Conservation (phyloP, 2,113 vertebrate species). For the Abramis brama region DNA sequence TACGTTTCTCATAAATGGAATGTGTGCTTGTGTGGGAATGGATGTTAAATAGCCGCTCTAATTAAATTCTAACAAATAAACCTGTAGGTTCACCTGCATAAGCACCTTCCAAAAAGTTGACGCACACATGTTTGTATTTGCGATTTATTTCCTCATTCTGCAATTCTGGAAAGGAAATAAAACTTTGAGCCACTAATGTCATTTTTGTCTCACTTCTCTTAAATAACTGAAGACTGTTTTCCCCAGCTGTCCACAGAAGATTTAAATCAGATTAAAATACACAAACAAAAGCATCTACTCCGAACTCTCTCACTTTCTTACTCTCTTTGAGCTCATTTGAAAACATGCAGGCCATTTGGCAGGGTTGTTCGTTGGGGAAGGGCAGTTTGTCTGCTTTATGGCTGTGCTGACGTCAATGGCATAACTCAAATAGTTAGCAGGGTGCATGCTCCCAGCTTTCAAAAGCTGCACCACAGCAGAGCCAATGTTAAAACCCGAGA, state of each 20-base stretch:
- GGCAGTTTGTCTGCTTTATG: slow-evolving; percentile 96
- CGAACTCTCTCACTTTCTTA: slow-evolving; percentile 30
- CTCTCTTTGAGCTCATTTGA: slow-evolving; percentile 53
- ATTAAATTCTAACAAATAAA: not conserved
- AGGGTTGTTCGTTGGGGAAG: slow-evolving; percentile 88
- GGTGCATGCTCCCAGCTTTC: slow-evolving; percentile 91
- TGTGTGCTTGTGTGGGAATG: not conserved
- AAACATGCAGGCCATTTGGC: slow-evolving; percentile 87
- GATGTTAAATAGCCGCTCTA: not conserved
- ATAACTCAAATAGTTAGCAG: slow-evolving; percentile 99
- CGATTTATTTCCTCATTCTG: slow-evolving; percentile 41
- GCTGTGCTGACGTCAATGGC: slow-evolving; percentile 99
- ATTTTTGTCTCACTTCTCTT: slow-evolving; percentile 40
- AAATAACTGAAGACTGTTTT: slow-evolving; percentile 51
- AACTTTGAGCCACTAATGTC: slow-evolving; percentile 13
- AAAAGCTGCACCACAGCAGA: slow-evolving; percentile 74
- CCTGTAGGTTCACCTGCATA: not conserved
- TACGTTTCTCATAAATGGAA: not conserved
- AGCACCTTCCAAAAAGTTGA: slow-evolving; percentile 24
- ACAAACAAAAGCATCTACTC: slow-evolving; percentile 50
- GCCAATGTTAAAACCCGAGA: slow-evolving; percentile 75
- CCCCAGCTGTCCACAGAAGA: slow-evolving; percentile 46
- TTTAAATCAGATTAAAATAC: slow-evolving; percentile 37
- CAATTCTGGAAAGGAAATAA: slow-evolving; percentile 45
- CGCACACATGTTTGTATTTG: not conserved